Evolutionary conservation across 1,140 invertebrate species (phyloP), one percentile per base, ranked within the genome.

Genomic region (Pogonomyrmex barbatus): DNA sequence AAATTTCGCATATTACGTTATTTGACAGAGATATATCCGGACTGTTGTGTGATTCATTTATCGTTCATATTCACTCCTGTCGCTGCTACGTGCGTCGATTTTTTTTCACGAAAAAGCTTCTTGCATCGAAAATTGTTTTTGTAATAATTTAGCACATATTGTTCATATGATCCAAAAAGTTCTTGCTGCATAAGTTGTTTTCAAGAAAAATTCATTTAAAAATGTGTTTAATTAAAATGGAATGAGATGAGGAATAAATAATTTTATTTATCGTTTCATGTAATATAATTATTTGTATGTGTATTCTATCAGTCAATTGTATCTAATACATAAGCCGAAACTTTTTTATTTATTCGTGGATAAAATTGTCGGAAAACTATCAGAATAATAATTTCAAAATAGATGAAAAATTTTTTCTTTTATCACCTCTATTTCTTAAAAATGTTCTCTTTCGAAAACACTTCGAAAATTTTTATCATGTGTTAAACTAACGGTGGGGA

Each of bases 401-500:
- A 12, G 24, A 9, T 50, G 60, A 33, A 62, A 77, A 10, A n/a
- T 58, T 58, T 36, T 47, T 42, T 33, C 14, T 4, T 50, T 3
- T 10, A 3, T 42, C 52, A 50, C 45, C 42, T 33, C 17, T 39
- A 10, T n/a, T 52, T 67, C 54, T 83, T 76, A 77, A 86, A 90
- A 88, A 86, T 90, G 90, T 83, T 67, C 50, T 47, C 30, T 45
- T 36, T 52, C 36, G 8, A 42, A 68, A 71, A 68, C 8, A 47
- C 62, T 65, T n/a, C 79, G 60, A 42, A 87, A 85, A 65, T 78
- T 78, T 81, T 85, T 79, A 85, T 68, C 84, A 76, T 42, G 56
- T n/a, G 84, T 91, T 91, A 91, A 91, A 88, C 84, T 90, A 91
- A 91, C 91, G 82, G 75, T 39, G 36, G 87, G 79, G 50, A 58